phyloP scores from a whole-genome alignment of 1,140 invertebrate species.

The Apolygus lucorum region DNA sequence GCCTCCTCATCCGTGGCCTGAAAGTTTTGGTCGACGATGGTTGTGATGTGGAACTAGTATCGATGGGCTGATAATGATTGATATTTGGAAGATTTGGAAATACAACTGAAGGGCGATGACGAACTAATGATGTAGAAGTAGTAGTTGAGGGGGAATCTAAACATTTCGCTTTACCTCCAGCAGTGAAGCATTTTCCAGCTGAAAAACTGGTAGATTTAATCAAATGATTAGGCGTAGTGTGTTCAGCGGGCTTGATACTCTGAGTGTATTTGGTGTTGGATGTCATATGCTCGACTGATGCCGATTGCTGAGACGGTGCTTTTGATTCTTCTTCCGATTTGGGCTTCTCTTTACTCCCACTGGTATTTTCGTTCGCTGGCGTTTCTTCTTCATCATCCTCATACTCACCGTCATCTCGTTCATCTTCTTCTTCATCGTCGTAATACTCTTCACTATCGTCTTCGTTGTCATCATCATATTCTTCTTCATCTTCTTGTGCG shows the following conservation, averaged over 20 bases:
- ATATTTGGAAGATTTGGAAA: no score
- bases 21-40: background rate
- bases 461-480: slow-evolving; percentile 28
- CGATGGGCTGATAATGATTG: background rate
- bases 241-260: background rate
- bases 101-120: no score
- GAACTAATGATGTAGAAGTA: no score
- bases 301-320: background rate
- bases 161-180: background rate
- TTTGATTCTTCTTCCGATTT: background rate
- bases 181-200: background rate
- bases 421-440: slow-evolving; percentile 22
- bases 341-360: slow-evolving; percentile 6
- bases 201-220: background rate
- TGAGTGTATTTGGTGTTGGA: background rate
- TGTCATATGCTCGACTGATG: background rate
- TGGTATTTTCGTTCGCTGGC: slow-evolving; percentile 23
- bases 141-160: background rate
- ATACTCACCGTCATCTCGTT: slow-evolving; percentile 30
- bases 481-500: slow-evolving; percentile 20
- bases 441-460: slow-evolving; percentile 25
- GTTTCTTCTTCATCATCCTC: slow-evolving; percentile 28
- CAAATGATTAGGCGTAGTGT: background rate
- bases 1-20: background rate
- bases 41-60: background rate